Percentiles rank a stretch among this genome's conserved stretches.
Evolutionary conservation across 2,113 vertebrate species (phyloP).

Genomic region (Puffinus mauretanicus): DNA sequence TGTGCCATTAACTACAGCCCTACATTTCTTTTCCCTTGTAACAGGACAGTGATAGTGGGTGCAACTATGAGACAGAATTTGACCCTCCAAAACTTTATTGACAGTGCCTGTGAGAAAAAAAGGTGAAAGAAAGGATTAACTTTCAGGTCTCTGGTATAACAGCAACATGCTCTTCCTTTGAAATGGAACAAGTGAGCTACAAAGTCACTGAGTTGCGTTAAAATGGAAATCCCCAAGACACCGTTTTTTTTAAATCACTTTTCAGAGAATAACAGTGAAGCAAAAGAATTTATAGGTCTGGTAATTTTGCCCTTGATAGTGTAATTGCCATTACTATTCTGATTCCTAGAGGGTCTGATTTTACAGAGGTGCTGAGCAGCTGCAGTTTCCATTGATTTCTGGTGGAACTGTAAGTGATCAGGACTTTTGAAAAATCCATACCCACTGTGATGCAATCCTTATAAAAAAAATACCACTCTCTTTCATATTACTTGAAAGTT

Average conservation of each 20-base stretch:
- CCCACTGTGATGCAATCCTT: neutral
- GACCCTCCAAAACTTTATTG: neutral
- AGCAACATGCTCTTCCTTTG: neutral
- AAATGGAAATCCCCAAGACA: neutral
- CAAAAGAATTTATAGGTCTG: neutral
- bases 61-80: neutral
- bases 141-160: neutral
- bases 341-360: neutral
- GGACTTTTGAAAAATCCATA: slow-evolving; percentile 23
- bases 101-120: neutral
- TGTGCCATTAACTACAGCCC: neutral
- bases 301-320: neutral
- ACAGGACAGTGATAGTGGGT: neutral
- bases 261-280: neutral
- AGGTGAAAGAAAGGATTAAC: neutral
- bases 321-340: neutral
- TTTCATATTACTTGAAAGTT: neutral
- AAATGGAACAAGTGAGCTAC: neutral
- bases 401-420: neutral
- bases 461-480: neutral
- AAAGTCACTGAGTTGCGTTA: neutral
- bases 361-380: neutral
- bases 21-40: neutral
- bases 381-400: slow-evolving; percentile 10
- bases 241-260: neutral